phyloP scores from a whole-genome alignment of 2,113 vertebrate species.

The Pseudopipra pipra region DNA sequence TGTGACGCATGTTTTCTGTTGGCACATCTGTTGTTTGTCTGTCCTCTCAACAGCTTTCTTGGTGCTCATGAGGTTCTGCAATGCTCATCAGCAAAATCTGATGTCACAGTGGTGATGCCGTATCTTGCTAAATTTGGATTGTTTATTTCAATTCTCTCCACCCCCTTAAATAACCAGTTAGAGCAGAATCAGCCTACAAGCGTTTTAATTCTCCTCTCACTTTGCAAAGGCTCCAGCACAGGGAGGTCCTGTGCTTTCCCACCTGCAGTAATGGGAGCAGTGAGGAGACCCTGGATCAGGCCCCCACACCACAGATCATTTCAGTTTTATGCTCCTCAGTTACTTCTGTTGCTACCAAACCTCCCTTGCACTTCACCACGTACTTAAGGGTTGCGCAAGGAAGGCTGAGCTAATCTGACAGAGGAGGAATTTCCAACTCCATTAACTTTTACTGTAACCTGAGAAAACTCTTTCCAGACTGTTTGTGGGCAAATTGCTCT shows the following conservation, averaged over 20 bases:
- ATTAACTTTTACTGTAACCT: slow-evolving; percentile 22
- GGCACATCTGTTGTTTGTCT: not conserved
- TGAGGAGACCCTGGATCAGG: not conserved
- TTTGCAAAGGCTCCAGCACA: not conserved
- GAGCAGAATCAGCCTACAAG: not conserved
- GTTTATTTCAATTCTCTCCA: not conserved
- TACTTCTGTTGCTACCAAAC: not conserved
- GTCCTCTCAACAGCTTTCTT: not conserved
- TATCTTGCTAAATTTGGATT: not conserved
- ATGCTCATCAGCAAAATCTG: not conserved
- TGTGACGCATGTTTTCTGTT: not conserved
- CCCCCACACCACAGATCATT: not conserved
- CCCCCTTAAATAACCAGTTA: not conserved
- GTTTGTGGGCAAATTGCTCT: slow-evolving; percentile 1
- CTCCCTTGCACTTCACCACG: not conserved
- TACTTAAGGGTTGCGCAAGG: not conserved
- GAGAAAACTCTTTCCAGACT: slow-evolving; percentile 18
- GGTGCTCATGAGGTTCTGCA: not conserved
- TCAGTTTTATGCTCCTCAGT: not conserved
- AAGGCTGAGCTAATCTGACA: not conserved
- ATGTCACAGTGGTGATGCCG: fast-evolving
- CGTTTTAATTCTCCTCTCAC: not conserved
- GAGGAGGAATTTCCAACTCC: not conserved
- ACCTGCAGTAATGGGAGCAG: not conserved
- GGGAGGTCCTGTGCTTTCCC: not conserved